A percentile compares a stretch with the other conserved stretches of the same genome.
Evolutionary conservation across 1,140 invertebrate species (phyloP).

Genomic region (Conus ventricosus): DNA sequence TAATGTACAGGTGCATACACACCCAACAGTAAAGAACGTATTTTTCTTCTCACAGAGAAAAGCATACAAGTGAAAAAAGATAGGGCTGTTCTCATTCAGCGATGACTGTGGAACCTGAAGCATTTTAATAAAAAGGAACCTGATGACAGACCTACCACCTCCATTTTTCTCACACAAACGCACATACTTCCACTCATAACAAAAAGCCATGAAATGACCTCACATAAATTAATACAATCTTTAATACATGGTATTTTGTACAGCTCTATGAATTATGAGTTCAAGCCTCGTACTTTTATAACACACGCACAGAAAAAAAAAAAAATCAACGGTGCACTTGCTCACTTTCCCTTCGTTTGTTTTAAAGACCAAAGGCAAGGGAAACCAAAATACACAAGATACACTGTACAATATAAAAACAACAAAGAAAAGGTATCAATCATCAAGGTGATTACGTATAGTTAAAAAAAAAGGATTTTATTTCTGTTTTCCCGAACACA

Average conservation of each 20-base stretch:
- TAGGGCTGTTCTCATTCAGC: too few species aligned
- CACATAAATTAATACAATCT: neutral
- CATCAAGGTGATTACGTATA: neutral
- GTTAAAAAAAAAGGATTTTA: neutral
- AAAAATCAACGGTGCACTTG: neutral
- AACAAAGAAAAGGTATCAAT: neutral
- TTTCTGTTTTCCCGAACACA: neutral
- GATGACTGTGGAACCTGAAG: too few species aligned
- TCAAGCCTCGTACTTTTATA: neutral
- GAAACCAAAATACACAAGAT: neutral
- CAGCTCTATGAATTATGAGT: conserved; percentile 2
- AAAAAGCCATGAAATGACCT: neutral
- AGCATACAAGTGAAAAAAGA: too few species aligned
- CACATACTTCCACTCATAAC: too few species aligned
- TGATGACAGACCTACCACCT: too few species aligned
- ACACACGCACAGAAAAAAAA: neutral
- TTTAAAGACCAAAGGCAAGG: neutral
- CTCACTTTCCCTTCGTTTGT: neutral
- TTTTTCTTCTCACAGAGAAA: too few species aligned
- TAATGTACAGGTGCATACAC: too few species aligned
- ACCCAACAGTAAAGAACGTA: too few species aligned
- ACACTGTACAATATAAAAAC: neutral
- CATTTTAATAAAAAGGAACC: too few species aligned
- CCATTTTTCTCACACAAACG: too few species aligned
- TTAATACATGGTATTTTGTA: conserved; percentile 8